Evolutionary conservation across 2,113 vertebrate species (phyloP).

Genomic region (Zosterops japonicus): DNA sequence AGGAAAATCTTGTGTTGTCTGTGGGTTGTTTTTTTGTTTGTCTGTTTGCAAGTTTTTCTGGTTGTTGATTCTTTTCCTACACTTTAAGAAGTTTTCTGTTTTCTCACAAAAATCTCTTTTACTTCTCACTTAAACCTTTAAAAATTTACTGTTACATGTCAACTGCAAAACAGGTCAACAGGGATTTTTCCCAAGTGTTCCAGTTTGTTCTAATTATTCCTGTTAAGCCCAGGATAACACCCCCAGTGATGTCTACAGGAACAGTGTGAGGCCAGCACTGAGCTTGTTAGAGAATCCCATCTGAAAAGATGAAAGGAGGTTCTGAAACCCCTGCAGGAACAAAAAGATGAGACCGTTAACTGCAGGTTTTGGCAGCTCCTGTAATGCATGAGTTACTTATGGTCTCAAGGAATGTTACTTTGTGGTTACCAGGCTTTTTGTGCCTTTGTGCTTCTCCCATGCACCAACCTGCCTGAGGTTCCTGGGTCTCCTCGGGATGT

Average conservation of each 20-base stretch:
- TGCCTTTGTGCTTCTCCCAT: neutral
- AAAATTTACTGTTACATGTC: neutral
- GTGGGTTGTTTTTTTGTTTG: neutral
- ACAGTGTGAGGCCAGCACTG: neutral
- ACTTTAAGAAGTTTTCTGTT: neutral
- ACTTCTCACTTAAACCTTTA: neutral
- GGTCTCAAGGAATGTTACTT: neutral
- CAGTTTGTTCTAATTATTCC: conserved; percentile 10
- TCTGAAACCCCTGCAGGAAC: conserved; percentile 36
- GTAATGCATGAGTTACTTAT: neutral
- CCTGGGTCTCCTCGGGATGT: neutral
- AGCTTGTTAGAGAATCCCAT: conserved; percentile 12
- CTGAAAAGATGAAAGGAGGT: conserved; percentile 40
- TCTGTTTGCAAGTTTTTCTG: neutral
- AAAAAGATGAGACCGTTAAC: conserved; percentile 5
- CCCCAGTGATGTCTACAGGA: neutral
- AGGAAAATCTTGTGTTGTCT: neutral
- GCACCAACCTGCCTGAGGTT: neutral
- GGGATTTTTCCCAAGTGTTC: neutral
- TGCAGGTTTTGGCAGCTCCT: neutral
- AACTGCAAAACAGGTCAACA: neutral
- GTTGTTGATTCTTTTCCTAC: neutral
- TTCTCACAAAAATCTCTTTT: neutral
- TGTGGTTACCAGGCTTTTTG: neutral
- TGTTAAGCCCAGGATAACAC: neutral